Evolutionary conservation across 2,113 vertebrate species (phyloP).

Genomic region (Talpa occidentalis): DNA sequence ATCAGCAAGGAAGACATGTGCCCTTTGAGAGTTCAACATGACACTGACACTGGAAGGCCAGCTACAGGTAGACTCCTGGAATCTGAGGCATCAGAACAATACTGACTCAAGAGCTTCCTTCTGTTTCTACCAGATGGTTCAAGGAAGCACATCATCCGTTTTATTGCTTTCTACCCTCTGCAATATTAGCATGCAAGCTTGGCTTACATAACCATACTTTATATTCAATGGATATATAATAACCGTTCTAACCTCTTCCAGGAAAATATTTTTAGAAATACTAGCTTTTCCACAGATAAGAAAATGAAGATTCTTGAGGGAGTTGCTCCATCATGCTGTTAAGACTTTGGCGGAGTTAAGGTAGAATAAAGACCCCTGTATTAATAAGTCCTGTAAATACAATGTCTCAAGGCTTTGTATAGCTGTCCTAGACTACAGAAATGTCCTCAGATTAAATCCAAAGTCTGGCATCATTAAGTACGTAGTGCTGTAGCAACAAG

Average conservation of each 20-base stretch:
- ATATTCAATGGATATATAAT: slow-evolving; percentile 85
- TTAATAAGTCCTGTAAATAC: slow-evolving; percentile 87
- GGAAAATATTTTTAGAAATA: slow-evolving; percentile 88
- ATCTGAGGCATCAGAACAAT: slow-evolving; percentile 65
- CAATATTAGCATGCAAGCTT: slow-evolving; percentile 91
- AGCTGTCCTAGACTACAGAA: slow-evolving; percentile 85
- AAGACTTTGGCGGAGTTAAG: slow-evolving; percentile 83
- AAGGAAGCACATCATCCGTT: slow-evolving; percentile 82
- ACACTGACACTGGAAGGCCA: slow-evolving; percentile 75
- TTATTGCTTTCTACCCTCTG: slow-evolving; percentile 86
- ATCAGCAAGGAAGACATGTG: slow-evolving; percentile 78
- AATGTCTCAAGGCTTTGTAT: slow-evolving; percentile 87
- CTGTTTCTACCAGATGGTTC: slow-evolving; percentile 74
- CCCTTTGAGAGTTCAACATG: slow-evolving; percentile 75
- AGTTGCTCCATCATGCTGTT: slow-evolving; percentile 78
- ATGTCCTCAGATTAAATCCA: slow-evolving; percentile 82
- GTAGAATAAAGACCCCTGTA: slow-evolving; percentile 82
- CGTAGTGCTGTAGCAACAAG: slow-evolving; percentile 66
- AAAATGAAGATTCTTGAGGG: slow-evolving; percentile 80
- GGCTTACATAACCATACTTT: slow-evolving; percentile 88
- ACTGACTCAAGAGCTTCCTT: slow-evolving; percentile 81
- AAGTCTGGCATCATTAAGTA: slow-evolving; percentile 84
- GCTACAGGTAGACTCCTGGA: slow-evolving; percentile 79
- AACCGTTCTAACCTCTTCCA: slow-evolving; percentile 85
- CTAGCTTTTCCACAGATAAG: slow-evolving; percentile 82